Percentiles rank a stretch among this genome's conserved stretches.
These are phyloP conservation scores for Platycheirus rosarum DNA, from an alignment of 2,888 invertebrate species.

Conservation along the genomic window DNA sequence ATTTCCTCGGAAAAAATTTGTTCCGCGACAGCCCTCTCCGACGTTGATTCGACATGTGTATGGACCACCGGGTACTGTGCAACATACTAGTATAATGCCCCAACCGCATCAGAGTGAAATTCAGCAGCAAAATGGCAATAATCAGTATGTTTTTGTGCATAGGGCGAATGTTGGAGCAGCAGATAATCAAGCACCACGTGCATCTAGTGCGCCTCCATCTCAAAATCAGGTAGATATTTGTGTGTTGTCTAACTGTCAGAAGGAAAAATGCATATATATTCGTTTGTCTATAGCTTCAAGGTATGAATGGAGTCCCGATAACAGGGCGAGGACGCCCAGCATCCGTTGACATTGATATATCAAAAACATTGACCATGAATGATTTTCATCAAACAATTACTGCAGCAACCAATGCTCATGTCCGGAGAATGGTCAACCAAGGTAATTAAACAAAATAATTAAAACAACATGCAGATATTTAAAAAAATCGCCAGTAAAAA, in stretches of 20 bases:
- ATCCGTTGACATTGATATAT: conserved; percentile 85
- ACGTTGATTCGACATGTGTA: conserved; percentile 87
- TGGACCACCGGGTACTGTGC: conserved; percentile 77
- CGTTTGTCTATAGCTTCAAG: conserved; percentile 80
- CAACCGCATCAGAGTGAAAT: conserved; percentile 77
- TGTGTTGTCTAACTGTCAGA: no score
- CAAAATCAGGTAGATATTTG: conserved; percentile 83
- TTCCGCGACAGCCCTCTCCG: conserved; percentile 85
- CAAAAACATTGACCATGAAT: conserved; percentile 76
- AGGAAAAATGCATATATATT: no score
- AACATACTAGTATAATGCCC: conserved; percentile 75
- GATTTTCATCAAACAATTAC: conserved; percentile 81
- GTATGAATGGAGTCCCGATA: conserved; percentile 82
- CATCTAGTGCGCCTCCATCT: conserved; percentile 92
- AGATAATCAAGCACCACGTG: conserved; percentile 89
- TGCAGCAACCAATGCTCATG: conserved; percentile 77
- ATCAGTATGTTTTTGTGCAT: conserved; percentile 92
- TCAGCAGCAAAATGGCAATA: conserved; percentile 83
- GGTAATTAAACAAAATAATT: conserved; percentile 75
- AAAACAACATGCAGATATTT: background rate
- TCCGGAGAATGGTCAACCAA: conserved; percentile 82
- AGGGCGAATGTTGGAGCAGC: conserved; percentile 85
- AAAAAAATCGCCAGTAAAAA: no score
- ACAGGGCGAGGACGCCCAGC: conserved; percentile 86
- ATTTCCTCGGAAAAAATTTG: conserved; percentile 83